phyloP scores from a whole-genome alignment of 1,140 invertebrate genomes.

The Choristoneura fumiferana region DNA sequence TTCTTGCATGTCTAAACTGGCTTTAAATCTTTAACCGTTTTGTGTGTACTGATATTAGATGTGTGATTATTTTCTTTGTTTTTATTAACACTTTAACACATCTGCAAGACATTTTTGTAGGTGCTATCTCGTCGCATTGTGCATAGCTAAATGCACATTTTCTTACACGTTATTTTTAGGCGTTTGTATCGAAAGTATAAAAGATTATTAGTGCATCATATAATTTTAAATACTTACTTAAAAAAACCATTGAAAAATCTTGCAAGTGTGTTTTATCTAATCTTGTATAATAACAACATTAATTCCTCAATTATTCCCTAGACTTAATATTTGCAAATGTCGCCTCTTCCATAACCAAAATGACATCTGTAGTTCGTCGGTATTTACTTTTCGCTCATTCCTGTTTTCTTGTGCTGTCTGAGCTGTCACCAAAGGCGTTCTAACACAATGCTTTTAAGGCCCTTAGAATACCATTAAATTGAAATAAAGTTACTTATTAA shows the following conservation, averaged over 20 bases:
- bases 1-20: too few species aligned
- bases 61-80: not conserved
- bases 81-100: conserved; percentile 5
- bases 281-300: not conserved
- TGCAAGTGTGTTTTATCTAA: not conserved
- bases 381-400: conserved; percentile 69
- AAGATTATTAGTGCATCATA: too few species aligned
- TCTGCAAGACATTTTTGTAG: not conserved
- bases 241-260: too few species aligned
- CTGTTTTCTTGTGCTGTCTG: conserved; percentile 52
- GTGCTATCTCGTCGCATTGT: too few species aligned
- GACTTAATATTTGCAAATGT: conserved; percentile 62
- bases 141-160: too few species aligned
- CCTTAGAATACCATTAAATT: too few species aligned
- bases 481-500: too few species aligned
- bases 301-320: not conserved
- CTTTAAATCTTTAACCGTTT: not conserved
- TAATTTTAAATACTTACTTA: too few species aligned
- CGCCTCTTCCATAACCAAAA: conserved; percentile 48
- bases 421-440: not conserved
- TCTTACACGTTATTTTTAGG: too few species aligned
- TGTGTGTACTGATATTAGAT: not conserved
- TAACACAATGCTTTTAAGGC: not conserved
- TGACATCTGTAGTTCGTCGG: conserved; percentile 67
- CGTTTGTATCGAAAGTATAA: too few species aligned